A percentile compares a stretch with the other conserved stretches of the same genome.
Evolutionary conservation across 35 echinoderm and acorn worm species (phyloP).

Genomic region (Apostichopus parvimensis): DNA sequence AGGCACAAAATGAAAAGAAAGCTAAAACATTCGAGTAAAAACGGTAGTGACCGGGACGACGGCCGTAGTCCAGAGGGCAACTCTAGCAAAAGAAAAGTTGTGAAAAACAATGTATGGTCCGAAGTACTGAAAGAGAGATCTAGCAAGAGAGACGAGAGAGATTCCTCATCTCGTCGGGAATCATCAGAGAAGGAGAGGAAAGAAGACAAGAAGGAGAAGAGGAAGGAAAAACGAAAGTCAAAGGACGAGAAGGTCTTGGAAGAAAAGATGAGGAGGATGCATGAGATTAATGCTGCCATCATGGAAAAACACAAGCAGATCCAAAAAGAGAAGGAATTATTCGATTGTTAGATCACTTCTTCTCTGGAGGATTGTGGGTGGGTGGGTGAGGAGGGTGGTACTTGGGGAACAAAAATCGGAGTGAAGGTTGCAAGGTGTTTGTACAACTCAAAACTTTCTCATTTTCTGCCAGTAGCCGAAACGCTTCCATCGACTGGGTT

Average conservation of each 20-base stretch:
- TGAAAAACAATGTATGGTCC: slow-evolving; percentile 43
- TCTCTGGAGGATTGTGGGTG: neutral
- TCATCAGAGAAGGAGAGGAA: neutral
- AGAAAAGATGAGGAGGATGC: slow-evolving; percentile 72
- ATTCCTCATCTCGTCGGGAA: neutral
- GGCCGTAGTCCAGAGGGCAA: neutral
- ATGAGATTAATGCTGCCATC: slow-evolving; percentile 85
- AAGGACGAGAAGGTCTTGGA: slow-evolving; percentile 66
- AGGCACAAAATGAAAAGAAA: slow-evolving; percentile 51
- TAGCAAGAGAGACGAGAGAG: neutral
- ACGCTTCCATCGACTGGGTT: no score
- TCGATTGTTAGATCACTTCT: slow-evolving; percentile 29
- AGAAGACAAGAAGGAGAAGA: slow-evolving; percentile 31
- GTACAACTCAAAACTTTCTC: no score
- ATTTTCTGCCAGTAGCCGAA: no score
- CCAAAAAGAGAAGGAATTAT: slow-evolving; percentile 83
- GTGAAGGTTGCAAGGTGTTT: no score
- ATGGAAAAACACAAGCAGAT: slow-evolving; percentile 81
- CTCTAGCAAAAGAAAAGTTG: slow-evolving; percentile 2
- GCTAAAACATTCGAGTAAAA: neutral
- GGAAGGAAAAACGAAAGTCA: slow-evolving; percentile 1
- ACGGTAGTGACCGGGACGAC: neutral
- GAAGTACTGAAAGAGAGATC: slow-evolving; percentile 46
- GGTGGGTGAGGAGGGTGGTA: no score
- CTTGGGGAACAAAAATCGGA: no score